These are phyloP conservation scores for Romanogobio albipinnatus DNA, from an alignment of 2,113 vertebrate genomes.

Conservation along the genomic window DNA sequence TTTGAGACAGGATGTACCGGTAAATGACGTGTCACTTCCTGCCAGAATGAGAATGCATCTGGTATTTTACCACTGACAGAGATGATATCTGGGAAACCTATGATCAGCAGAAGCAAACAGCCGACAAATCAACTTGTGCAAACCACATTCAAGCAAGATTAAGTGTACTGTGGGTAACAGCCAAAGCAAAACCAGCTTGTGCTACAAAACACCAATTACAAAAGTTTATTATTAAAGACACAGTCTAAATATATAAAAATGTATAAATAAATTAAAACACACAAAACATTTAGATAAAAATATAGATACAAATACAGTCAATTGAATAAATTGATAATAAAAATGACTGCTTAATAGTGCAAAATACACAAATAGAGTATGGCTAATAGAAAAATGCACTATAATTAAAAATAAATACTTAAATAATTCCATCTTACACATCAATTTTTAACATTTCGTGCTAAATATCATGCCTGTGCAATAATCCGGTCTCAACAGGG, in stretches of 20 bases:
- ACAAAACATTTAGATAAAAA: not conserved
- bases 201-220: not conserved
- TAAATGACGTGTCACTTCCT: constrained; percentile 22
- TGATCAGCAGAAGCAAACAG: constrained; percentile 9
- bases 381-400: not conserved
- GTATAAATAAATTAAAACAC: not conserved
- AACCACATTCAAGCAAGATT: not conserved
- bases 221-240: not conserved
- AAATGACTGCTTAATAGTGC: constrained; percentile 11
- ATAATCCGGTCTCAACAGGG: not conserved
- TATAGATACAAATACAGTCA: not conserved
- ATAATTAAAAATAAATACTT: not conserved
- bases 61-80: constrained; percentile 12
- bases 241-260: not conserved
- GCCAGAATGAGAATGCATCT: not conserved
- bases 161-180: not conserved
- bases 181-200: not conserved
- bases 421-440: not conserved
- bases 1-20: not conserved
- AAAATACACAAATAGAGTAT: not conserved
- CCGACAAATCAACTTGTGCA: constrained; percentile 16
- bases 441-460: not conserved
- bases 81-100: not conserved
- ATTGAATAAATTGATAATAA: constrained; percentile 3
- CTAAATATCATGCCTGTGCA: too few relatives aligned